A percentile compares a stretch with the other conserved stretches of the same genome.
Evolutionary conservation across 2,797 vertebrate species (phyloP).

Genomic region (Eutrigla gurnardus): DNA sequence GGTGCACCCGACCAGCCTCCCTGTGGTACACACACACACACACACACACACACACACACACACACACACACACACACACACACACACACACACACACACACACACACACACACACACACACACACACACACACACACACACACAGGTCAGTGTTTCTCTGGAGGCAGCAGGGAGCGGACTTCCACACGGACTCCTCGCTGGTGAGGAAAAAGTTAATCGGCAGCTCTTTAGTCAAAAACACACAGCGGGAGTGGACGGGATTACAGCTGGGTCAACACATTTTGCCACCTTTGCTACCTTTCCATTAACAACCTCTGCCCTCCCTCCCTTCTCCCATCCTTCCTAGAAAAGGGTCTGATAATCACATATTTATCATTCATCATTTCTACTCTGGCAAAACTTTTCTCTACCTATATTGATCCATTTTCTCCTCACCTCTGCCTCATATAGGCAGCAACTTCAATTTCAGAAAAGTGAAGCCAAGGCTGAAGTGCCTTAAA

Average conservation of each 20-base stretch:
- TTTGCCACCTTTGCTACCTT: background rate
- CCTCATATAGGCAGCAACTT: background rate
- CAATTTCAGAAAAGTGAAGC: no score
- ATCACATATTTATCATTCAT: constrained; percentile 1
- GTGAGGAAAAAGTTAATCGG: no score
- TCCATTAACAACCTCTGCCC: background rate
- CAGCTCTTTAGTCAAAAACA: constrained; percentile 21
- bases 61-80: constrained; percentile 27
- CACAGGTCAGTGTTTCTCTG: constrained; percentile 27
- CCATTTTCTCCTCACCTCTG: background rate
- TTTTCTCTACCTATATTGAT: background rate
- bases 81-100: constrained; percentile 39
- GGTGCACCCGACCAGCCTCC: constrained; percentile 48
- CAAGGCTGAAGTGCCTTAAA: no score
- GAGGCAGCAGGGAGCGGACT: constrained; percentile 45
- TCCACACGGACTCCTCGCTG: background rate
- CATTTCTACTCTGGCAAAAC: background rate
- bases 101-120: constrained; percentile 25
- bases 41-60: constrained; percentile 29
- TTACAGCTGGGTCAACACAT: no score
- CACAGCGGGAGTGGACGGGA: constrained; percentile 10
- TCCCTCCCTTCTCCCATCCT: constrained; percentile 4
- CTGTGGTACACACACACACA: constrained; percentile 44
- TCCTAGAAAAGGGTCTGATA: no score
- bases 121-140: constrained; percentile 26